Base-by-base conservation (phyloP, 2,113 vertebrate species). In the Naja naja region DNA sequence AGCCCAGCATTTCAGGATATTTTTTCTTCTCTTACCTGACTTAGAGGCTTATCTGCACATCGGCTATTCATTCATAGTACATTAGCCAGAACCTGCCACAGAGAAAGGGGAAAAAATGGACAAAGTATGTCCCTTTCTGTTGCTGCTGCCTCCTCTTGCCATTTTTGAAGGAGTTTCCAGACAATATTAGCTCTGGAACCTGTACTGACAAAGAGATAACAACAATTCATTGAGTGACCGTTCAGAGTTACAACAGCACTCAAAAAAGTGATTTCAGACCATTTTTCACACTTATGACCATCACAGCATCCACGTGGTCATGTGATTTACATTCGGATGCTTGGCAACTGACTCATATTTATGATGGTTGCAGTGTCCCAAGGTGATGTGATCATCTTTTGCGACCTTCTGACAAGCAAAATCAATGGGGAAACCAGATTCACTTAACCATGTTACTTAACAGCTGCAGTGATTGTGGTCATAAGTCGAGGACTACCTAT, bases 241-340 rank as follows among this genome's bases (percentile, higher is more conserved):
- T n/a, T 69, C 27, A 16, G 14, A 69, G 11, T 69, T n/a, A 69
- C 64, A 69, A 69, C 64, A 6, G 64, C 9, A n/a, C 64, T n/a
- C 1, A 2, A n/a, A n/a, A 69, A 30, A 64, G 11, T 14, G 12
- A 69, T 14, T 14, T 34, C 1, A 14, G 30, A n/a, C 30, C 64
- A 14, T 5, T n/a, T 27, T n/a, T 69, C 64, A 69, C 64, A n/a
- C 30, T n/a, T 69, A n/a, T 1, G 64, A 69, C 30, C 0, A 1
- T 69, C 1, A 1, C 30, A 69, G 10, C 12, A 5, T 4, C 12
- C 30, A 14, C 12, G 0, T 16, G 30, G 30, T 30, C 30, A n/a
- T n/a, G 22, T 69, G 12, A n/a, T n/a, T n/a, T n/a, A 14, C 11
- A 69, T n/a, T 69, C 0, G 11, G 30, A 16, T n/a, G 30, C 12